Evolutionary conservation across 2,797 vertebrate species (phyloP), one percentile per base, ranked within the genome.

Genomic region (Parauchenoglanis punctatus): DNA sequence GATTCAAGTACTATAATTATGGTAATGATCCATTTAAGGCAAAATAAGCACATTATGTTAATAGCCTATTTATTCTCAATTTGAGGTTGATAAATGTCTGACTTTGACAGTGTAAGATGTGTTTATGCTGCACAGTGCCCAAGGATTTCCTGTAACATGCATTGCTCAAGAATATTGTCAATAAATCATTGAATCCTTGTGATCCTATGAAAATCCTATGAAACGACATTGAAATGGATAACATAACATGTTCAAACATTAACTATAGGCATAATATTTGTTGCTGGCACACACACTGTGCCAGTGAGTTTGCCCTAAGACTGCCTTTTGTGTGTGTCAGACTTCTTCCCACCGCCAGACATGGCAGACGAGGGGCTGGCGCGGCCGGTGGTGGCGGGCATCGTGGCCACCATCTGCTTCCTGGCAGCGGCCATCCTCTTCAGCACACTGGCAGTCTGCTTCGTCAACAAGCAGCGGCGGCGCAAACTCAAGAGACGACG

Each of bases 361-460:
- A 85, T 99, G 95, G 97, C 97, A 1, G 98, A 99, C 0, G 98
- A 99, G 25, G 97, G 96, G 56, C 95, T 99, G 93, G 97, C 98
- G 0, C 96, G 98, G 91, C 98, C 98, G 0, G 97, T 99, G 91
- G 96, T 99, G 95, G 98, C 98, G 20, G 98, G 98, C 88, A 98
- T 99, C 2, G 98, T 99, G 88, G 98, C 98, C 89, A 99, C 98
- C 93, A 99, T 99, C 94, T 99, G 98, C 94, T 99, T 99, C 94
- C 94, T 99, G 93, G 98, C 98, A 25, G 98, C 98, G 1, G 98
- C 98, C 59, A 95, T 99, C 92, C 96, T 99, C 88, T 99, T 99
- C 93, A 99, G 98, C 92, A 99, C 98, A 0, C 96, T 99, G 92
- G 98, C 98, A 0, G 98, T 97, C 93, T 99, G 97, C 95, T 99